A percentile compares a stretch with the other conserved stretches of the same genome.
Conservation (phyloP, 2,888 invertebrate genomes). For the Hydrotaea diabolus region DNA sequence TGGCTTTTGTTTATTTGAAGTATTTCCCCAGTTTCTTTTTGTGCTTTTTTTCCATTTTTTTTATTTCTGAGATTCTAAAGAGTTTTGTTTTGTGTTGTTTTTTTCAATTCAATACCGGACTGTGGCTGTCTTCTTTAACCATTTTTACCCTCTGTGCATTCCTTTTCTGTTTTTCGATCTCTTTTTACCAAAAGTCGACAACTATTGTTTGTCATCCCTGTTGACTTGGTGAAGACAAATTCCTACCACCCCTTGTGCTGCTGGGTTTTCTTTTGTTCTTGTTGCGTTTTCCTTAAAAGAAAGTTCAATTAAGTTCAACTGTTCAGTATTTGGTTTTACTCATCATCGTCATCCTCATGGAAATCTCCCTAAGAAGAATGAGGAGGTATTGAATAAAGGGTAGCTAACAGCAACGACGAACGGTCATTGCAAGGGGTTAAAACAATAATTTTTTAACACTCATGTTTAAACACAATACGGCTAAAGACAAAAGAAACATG, state of each 20-base stretch:
- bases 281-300: neutral
- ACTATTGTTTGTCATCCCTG: neutral
- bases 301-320: slow-evolving; percentile 39
- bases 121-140: neutral
- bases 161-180: neutral
- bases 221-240: neutral
- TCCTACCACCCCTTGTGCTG: neutral
- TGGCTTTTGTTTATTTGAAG: neutral
- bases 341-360: neutral
- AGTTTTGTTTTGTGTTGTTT: neutral
- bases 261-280: neutral
- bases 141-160: neutral
- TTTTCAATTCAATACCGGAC: neutral
- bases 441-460: slow-evolving; percentile 35
- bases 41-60: neutral
- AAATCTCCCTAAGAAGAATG: too few species aligned
- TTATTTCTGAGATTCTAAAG: neutral
- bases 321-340: slow-evolving; percentile 10
- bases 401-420: neutral
- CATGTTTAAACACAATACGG: slow-evolving; percentile 24
- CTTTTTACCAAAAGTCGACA: neutral
- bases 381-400: slow-evolving; percentile 4
- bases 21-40: neutral
- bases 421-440: slow-evolving; percentile 27
- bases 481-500: neutral